phyloP scores from a whole-genome alignment of 2,113 vertebrate genomes.

The Pterophyllum scalare region DNA sequence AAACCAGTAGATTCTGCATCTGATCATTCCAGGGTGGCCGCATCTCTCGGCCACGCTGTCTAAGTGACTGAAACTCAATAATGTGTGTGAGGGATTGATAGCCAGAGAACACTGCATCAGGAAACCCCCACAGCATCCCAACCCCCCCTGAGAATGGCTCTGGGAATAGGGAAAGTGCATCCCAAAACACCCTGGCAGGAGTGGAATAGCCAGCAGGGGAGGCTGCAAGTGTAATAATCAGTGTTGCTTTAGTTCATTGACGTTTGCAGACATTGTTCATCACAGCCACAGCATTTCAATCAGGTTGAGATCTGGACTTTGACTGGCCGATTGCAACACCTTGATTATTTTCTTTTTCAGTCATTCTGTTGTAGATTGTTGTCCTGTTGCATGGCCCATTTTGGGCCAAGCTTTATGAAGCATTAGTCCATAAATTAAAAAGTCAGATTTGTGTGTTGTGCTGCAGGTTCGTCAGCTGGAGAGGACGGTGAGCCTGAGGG shows the following conservation, averaged over 20 bases:
- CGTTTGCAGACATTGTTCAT: not conserved
- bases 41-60: no score
- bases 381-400: not conserved
- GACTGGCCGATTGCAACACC: not conserved
- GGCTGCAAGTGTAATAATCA: not conserved
- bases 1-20: no score
- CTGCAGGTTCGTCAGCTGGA: constrained; percentile 96
- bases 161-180: no score
- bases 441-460: not conserved
- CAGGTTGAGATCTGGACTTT: not conserved
- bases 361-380: not conserved
- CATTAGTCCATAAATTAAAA: not conserved
- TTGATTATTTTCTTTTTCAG: not conserved
- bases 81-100: no score
- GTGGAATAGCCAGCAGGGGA: no score
- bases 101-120: no score
- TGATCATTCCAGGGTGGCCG: no score
- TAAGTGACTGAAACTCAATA: no score
- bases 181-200: no score
- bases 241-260: not conserved
- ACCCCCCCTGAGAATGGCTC: no score
- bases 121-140: no score
- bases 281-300: no score
- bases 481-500: constrained; percentile 92
- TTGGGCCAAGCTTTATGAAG: not conserved